phyloP scores from a whole-genome alignment of 2,888 invertebrate genomes.

The Apoda limacodes region DNA sequence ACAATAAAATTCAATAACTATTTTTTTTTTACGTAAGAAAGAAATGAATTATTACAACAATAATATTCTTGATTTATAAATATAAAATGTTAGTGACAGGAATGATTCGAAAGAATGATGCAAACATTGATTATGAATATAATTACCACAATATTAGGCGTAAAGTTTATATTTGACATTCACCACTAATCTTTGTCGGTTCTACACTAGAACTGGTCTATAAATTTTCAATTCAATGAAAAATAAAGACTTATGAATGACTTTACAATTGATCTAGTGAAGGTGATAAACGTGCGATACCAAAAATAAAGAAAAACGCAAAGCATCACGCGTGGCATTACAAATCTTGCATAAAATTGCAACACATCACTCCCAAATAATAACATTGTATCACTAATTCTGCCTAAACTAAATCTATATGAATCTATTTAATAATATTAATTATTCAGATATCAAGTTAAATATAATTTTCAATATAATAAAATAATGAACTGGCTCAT shows the following conservation, averaged over 20 bases:
- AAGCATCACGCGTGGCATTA: too few relatives aligned
- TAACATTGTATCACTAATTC: slow-evolving; percentile 50
- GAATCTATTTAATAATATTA: neutral
- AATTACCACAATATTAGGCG: slow-evolving; percentile 14
- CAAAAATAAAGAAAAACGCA: too few relatives aligned
- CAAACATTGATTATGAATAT: slow-evolving; percentile 37
- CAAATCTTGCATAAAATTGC: too few relatives aligned
- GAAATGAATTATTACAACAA: slow-evolving; percentile 39
- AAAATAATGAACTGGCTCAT: slow-evolving; percentile 23
- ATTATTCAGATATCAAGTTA: slow-evolving; percentile 30
- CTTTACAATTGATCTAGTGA: slow-evolving; percentile 23
- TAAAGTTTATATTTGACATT: slow-evolving; percentile 27
- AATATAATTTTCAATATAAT: slow-evolving; percentile 23
- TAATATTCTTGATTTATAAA: slow-evolving; percentile 32
- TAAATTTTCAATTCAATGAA: slow-evolving; percentile 15
- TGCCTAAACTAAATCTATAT: slow-evolving; percentile 55
- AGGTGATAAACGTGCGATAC: slow-evolving; percentile 5
- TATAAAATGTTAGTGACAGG: slow-evolving; percentile 43
- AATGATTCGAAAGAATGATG: slow-evolving; percentile 61
- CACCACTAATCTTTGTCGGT: slow-evolving; percentile 27
- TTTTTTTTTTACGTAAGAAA: slow-evolving; percentile 41
- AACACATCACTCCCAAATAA: too few relatives aligned
- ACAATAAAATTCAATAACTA: slow-evolving; percentile 40
- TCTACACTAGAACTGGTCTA: slow-evolving; percentile 29
- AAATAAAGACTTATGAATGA: slow-evolving; percentile 21